Evolutionary conservation across 2,888 invertebrate species (phyloP).

Genomic region (Unio delphinus): DNA sequence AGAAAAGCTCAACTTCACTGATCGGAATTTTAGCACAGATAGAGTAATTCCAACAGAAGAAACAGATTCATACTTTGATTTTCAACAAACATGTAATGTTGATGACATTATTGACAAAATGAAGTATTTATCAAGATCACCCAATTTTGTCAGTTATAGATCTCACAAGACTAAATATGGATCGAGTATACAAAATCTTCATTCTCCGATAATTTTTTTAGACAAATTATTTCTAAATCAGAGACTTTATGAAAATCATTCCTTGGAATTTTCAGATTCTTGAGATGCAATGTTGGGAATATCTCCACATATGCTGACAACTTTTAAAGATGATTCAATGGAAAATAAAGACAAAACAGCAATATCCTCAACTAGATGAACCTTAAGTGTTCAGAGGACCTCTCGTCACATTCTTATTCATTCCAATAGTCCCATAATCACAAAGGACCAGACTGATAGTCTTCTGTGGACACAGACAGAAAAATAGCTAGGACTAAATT

Average conservation of each 20-base stretch:
- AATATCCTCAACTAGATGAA: constrained; percentile 5
- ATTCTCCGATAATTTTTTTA: constrained; percentile 25
- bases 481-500: constrained; percentile 1
- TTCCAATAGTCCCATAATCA: constrained; percentile 18
- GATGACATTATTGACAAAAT: constrained; percentile 34
- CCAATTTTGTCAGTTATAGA: constrained; percentile 33
- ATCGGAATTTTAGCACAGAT: too few relatives aligned
- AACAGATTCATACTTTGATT: too few relatives aligned
- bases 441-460: constrained; percentile 13
- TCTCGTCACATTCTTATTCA: constrained; percentile 28
- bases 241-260: constrained; percentile 18
- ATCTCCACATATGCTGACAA: constrained; percentile 13
- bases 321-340: constrained; percentile 5
- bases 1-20: too few relatives aligned
- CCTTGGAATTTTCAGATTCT: constrained; percentile 19
- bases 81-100: too few relatives aligned
- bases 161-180: constrained; percentile 4
- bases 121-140: constrained; percentile 32
- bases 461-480: constrained; percentile 31
- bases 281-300: constrained; percentile 9
- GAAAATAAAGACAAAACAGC: constrained; percentile 25
- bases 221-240: constrained; percentile 34
- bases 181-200: constrained; percentile 9
- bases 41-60: too few relatives aligned
- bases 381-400: constrained; percentile 9